Base-by-base conservation (phyloP, 2,797 vertebrate species). In the Rhyacichthys aspro region DNA sequence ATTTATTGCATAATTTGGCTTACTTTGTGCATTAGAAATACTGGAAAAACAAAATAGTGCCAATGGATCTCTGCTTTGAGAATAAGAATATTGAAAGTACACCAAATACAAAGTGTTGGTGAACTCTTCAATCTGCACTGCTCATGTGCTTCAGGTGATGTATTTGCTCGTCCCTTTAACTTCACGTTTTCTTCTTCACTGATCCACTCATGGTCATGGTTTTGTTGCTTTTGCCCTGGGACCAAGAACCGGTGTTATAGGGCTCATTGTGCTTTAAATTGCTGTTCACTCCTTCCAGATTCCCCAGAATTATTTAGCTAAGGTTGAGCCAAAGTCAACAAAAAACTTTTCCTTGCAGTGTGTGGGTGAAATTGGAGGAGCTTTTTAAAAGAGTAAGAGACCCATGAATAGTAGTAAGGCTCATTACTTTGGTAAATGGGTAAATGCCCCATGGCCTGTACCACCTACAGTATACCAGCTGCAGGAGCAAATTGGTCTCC, bases 341-440 rank as follows among this genome's bases (percentile, higher is more conserved):
- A 68, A 43, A 76, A 72, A 76, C 64, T 63, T 79, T 60, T n/a
- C 61, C 64, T 58, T 16, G 5, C 59, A 23, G 54, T 67, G 53
- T 78, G 76, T 61, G 61, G 43, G 46, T 78, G 72, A 76, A 74
- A 66, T 56, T 59, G 60, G 57, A 63, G 60, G 55, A 46, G 19
- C 15, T 59, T 73, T 73, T 70, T 67, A 16, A 76, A 74, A 59
- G 70, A 70, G 72, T 64, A 71, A 76, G 69, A 84, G 66, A 81
- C 63, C 85, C 73, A 78, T 88, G 84, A 85, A 86, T 84, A 86
- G 86, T 77, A 81, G 75, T 82, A 77, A 79, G 84, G 71, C 84
- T 86, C 84, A 86, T 89, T 89, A 89, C 85, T 82, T 87, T 86
- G 70, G 82, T 86, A 86, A 89, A 86, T 86, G 86, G 87, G 78